Evolutionary conservation across 2,888 invertebrate species (phyloP), one percentile per base, ranked within the genome.

Genomic region (Smittia sp.): DNA sequence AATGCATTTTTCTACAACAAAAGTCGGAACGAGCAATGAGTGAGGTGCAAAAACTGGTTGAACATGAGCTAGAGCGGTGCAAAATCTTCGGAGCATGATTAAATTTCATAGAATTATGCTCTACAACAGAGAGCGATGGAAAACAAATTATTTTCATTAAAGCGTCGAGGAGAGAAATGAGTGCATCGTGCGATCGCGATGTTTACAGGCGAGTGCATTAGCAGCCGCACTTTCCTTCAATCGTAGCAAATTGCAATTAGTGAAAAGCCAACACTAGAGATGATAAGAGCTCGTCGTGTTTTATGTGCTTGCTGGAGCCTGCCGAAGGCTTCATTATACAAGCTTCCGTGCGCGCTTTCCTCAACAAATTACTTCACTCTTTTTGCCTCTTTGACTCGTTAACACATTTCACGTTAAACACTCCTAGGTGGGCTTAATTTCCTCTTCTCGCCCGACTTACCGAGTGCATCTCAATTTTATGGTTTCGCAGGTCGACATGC

Each of bases 121-220:
- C 2, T 63, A 22, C 58, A 46, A 58, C 58, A 58, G 7, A 46
- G 6, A 58, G 22, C 22, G 18, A 24, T 63, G 62, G 15, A 58
- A 62, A 72, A 72, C 72, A 72, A 72, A 72, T 62, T 72, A 72
- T 72, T 72, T 72, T 72, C 72, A 72, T 72, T 72, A 72, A 39
- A 67, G n/a, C 39, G 13, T 67, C 18, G 22, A 32, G 24, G 66
- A 32, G 15, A 4, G 15, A 27, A 66, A 27, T 66, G 24, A 20
- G 22, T 25, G 9, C 63, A 24, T 9, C 20, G 22, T 20, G 24
- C 22, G 20, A 63, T 63, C 15, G 25, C 20, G 18, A 2, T 18
- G 20, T 22, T 7, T 22, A 58, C 18, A 20, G 3, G 6, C 18
- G 18, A 22, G 11, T 22, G 22, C 2, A 18, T 58, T 3, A 2